Base-by-base conservation (phyloP, 1,140 invertebrate species). In the Glomeris maerens region DNA sequence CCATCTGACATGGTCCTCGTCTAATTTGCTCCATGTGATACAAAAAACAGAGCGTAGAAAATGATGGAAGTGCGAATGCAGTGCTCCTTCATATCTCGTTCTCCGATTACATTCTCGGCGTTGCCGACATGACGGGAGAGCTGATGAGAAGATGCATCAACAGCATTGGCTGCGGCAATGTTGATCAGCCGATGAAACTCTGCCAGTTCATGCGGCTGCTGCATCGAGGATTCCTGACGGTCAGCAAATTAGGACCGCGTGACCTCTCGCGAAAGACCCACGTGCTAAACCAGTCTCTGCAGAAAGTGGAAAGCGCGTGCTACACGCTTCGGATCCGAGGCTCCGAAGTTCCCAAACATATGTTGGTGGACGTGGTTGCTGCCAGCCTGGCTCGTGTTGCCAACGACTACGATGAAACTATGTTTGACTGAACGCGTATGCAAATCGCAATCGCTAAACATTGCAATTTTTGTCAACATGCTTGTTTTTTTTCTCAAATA, bases 121-220 rank as follows among this genome's bases (percentile, higher is more conserved):
- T 93, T 36, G 80, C 82, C 4, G 89, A 94, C 69, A 69, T 91
- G 7, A 90, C 86, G 2, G 89, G 88, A 0, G 88, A 94, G 65
- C 62, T 92, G 22, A 92, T 93, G 88, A 73, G 88, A 49, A 78
- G 79, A 55, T 86, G 85, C 50, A 88, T 93, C 3, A 89, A 84
- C 59, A 81, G 78, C 58, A 73, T 92, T 27, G 79, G 82, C 0
- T 72, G 72, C 52, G 85, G 84, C 0, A 78, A 90, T 57, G 74
- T 81, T n/a, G 73, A 78, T 20, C 77, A 76, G 45, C 86, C 86
- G 58, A 79, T 79, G 60, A 46, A 79, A 47, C 76, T 80, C 2
- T 84, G 82, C 61, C 72, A 75, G 45, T 78, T 83, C 57, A 72
- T 89, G 2, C 77, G 79, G 59, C 62, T 75, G 17, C 76, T 91